These are phyloP conservation scores for Tursiops truncatus DNA, from an alignment of 2,113 vertebrate species.

Conservation along the genomic window DNA sequence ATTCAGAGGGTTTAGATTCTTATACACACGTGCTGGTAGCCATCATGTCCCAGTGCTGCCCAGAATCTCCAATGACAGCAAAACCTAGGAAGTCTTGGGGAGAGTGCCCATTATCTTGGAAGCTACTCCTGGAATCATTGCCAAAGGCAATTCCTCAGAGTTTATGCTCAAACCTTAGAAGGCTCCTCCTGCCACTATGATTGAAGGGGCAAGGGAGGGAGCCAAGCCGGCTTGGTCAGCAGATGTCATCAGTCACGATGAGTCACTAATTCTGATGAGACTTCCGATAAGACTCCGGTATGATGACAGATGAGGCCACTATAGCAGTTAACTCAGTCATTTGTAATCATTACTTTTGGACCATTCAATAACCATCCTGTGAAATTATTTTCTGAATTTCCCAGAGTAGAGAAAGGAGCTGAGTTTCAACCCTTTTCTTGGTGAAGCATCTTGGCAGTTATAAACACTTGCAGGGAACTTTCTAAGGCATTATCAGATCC, in stretches of 20 bases:
- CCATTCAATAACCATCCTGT: slow-evolving; percentile 73
- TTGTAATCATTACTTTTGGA: slow-evolving; percentile 82
- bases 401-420: slow-evolving; percentile 44
- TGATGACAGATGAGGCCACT: slow-evolving; percentile 80
- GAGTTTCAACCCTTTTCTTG: slow-evolving; percentile 56
- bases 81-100: not conserved
- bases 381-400: slow-evolving; percentile 74
- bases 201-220: slow-evolving; percentile 54
- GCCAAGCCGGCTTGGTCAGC: slow-evolving; percentile 61
- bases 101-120: slow-evolving; percentile 31
- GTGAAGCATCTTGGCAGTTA: slow-evolving; percentile 54
- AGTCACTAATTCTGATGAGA: slow-evolving; percentile 76
- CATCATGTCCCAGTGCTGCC: not conserved
- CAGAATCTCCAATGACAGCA: not conserved
- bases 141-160: slow-evolving; percentile 58
- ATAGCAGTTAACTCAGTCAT: slow-evolving; percentile 78
- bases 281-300: slow-evolving; percentile 68
- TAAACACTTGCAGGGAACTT: not conserved
- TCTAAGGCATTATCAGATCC: slow-evolving; percentile 18
- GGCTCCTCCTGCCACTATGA: slow-evolving; percentile 56
- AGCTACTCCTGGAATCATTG: slow-evolving; percentile 17
- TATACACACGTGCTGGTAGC: not conserved
- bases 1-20: not conserved
- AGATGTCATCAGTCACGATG: slow-evolving; percentile 77
- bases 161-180: slow-evolving; percentile 69